Percentiles rank a stretch among this genome's conserved stretches.
phyloP scores from a whole-genome alignment of 2,113 vertebrate species.

The Hassar affinis region DNA sequence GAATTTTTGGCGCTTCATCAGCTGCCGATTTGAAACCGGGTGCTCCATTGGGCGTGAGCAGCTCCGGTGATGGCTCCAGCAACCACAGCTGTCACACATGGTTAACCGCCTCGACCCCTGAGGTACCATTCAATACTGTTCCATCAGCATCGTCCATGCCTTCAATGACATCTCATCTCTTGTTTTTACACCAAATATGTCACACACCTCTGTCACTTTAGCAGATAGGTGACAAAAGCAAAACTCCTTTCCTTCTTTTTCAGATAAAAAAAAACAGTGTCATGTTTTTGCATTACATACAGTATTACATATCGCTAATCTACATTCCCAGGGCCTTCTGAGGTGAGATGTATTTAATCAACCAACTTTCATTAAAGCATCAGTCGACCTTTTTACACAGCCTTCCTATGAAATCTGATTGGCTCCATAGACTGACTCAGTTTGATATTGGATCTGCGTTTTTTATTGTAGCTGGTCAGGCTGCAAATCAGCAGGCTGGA shows the following conservation, averaged over 20 bases:
- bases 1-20: conserved; percentile 31
- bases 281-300: background rate
- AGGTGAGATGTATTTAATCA: background rate
- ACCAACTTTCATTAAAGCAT: background rate
- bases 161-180: conserved; percentile 39
- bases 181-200: conserved; percentile 43
- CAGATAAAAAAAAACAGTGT: background rate
- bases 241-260: background rate
- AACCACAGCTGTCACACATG: conserved; percentile 47
- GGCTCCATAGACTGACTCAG: background rate
- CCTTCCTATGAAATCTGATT: background rate
- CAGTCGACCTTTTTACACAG: too few relatives aligned
- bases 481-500: conserved; percentile 3
- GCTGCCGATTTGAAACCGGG: conserved; percentile 24
- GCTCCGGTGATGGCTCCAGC: conserved; percentile 31
- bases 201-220: conserved; percentile 9
- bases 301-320: background rate
- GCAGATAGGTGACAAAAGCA: conserved; percentile 33
- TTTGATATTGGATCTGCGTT: background rate
- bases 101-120: conserved; percentile 40
- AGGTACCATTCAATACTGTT: conserved; percentile 46
- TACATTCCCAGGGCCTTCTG: background rate
- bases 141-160: conserved; percentile 29
- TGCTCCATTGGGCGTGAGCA: conserved; percentile 20
- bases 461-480: background rate